Base-by-base conservation (phyloP, 2,888 invertebrate species). In the Dendrolimus houi region DNA sequence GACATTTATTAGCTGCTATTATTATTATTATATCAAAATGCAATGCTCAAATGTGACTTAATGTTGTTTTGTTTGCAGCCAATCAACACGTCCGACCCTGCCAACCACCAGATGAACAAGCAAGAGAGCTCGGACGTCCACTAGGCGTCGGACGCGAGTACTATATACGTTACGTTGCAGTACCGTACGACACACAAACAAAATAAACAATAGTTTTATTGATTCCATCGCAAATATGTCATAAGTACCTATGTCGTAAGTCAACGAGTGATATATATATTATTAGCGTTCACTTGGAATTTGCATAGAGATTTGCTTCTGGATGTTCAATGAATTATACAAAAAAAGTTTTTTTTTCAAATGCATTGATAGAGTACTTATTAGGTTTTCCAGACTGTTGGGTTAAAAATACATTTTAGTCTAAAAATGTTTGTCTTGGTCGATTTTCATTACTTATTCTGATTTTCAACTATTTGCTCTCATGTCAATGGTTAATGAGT, bases 101-200 rank as follows among this genome's bases (percentile, higher is more conserved):
- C 95, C 83, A 96, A 95, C 91, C 96, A 95, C 90, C 94, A 95
- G 91, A 89, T 95, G 85, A 77, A 64, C 70, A 95, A 95, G 91
- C 94, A 94, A 84, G 96, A 96, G 92, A 94, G 95, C 83, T 95
- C 95, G 77, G 96, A 96, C 92, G 95, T 95, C 87, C 95, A 95
- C 93, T 95, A 89, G 83, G 77, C 74, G 70, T 55, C 66, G 40
- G 42, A 47, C 52, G 53, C 10, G 42, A 14, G 12, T 29, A 54
- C 13, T 14, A 53, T 29, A 66, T 70, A 69, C 81, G 82, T 76
- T 79, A 79, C 82, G 81, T 82, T 80, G 72, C 81, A 81, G 83
- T 80, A 81, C 81, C 75, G 70, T 65, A 62, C 71, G 69, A 67
- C 71, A 64, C 65, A 62, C 70, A 64, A 67, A 72, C 70, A 72